These are phyloP conservation scores for Tragelaphus imberbis DNA, from an alignment of 2,113 vertebrate species.

Conservation along the genomic window DNA sequence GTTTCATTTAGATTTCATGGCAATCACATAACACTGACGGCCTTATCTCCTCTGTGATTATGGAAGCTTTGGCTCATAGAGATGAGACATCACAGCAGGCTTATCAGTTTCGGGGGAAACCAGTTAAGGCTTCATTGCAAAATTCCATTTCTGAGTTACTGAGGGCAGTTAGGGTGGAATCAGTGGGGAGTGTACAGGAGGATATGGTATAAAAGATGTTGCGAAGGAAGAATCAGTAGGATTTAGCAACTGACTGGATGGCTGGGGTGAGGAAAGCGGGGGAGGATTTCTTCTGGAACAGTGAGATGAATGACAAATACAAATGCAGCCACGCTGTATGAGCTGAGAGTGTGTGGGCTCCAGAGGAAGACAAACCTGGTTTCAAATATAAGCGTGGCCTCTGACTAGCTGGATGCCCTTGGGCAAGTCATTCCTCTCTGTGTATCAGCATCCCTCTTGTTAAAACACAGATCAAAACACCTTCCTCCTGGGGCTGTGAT, in stretches of 20 bases:
- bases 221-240: slow-evolving; percentile 38
- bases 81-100: not conserved
- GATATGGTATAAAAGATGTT: not conserved
- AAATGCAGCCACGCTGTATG: not conserved
- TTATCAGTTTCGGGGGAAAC: not conserved
- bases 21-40: not conserved
- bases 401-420: not conserved
- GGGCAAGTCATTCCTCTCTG: not conserved
- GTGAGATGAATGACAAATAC: slow-evolving; percentile 26
- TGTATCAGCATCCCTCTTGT: not conserved
- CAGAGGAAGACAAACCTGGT: not conserved
- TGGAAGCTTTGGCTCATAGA: not conserved
- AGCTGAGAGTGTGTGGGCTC: slow-evolving; percentile 2
- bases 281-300: slow-evolving; percentile 42
- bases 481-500: not conserved
- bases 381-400: not conserved
- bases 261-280: slow-evolving; percentile 17
- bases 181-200: not conserved
- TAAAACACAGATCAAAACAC: too few relatives aligned
- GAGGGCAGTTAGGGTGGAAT: slow-evolving; percentile 33
- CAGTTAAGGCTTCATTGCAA: not conserved
- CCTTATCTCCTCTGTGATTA: not conserved
- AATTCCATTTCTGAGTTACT: not conserved
- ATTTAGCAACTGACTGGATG: slow-evolving; percentile 22
- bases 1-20: not conserved